Evolutionary conservation across 2,113 vertebrate species (phyloP).

Genomic region (Formicarius rufipectus): DNA sequence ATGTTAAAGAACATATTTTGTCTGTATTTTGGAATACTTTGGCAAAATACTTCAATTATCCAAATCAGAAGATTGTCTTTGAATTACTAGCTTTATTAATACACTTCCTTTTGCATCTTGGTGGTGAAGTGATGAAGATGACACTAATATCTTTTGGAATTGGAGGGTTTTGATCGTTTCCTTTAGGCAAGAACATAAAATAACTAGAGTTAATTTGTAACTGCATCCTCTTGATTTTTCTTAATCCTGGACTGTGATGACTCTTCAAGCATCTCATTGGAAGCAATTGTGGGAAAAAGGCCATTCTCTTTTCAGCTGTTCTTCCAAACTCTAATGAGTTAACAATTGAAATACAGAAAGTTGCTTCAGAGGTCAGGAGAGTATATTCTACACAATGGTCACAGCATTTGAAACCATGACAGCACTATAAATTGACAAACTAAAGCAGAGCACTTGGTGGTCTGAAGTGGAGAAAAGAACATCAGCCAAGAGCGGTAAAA

Average conservation of each 20-base stretch:
- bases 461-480: constrained; percentile 72
- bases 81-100: background rate
- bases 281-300: constrained; percentile 83
- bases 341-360: constrained; percentile 85
- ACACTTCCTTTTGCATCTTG: background rate
- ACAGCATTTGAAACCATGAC: constrained; percentile 86
- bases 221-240: constrained; percentile 51
- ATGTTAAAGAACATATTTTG: background rate
- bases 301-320: constrained; percentile 73
- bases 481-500: constrained; percentile 63
- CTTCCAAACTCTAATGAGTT: constrained; percentile 78
- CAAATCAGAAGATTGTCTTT: background rate
- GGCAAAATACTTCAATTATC: background rate
- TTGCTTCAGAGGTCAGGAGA: constrained; percentile 78
- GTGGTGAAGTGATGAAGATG: background rate
- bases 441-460: constrained; percentile 74
- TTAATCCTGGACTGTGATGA: constrained; percentile 34
- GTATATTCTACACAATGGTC: constrained; percentile 84
- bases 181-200: constrained; percentile 16
- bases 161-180: background rate
- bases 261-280: constrained; percentile 58
- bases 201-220: constrained; percentile 19
- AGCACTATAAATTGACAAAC: constrained; percentile 88
- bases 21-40: background rate
- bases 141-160: background rate